These are phyloP conservation scores for Calameuta filiformis DNA, from an alignment of 2,888 invertebrate species.

Conservation along the genomic window DNA sequence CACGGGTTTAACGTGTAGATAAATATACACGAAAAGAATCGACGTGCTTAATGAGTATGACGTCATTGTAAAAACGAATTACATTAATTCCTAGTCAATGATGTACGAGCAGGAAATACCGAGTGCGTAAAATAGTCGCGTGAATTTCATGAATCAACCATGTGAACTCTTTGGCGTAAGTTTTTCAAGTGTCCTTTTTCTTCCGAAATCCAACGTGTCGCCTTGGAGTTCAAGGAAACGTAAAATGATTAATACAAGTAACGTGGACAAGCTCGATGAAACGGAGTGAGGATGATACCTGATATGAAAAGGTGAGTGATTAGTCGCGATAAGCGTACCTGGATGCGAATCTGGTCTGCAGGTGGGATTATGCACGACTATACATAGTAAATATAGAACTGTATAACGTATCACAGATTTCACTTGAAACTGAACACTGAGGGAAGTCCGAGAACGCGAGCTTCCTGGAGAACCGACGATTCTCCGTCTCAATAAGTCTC, in stretches of 20 bases:
- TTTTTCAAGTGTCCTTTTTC: neutral
- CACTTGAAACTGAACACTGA: constrained; percentile 51
- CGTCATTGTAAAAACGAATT: neutral
- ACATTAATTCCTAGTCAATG: neutral
- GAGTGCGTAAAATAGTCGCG: neutral
- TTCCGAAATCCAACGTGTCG: neutral
- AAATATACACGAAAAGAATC: neutral
- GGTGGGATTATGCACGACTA: constrained; percentile 9
- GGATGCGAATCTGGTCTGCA: constrained; percentile 9
- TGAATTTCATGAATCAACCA: neutral
- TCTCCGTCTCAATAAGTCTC: neutral
- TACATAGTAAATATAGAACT: constrained; percentile 27
- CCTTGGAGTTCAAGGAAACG: neutral
- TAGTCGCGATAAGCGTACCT: neutral
- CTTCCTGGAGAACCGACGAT: neutral
- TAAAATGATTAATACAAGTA: neutral
- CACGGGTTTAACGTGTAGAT: neutral
- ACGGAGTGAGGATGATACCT: neutral
- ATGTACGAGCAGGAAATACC: neutral
- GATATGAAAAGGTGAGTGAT: neutral
- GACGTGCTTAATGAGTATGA: neutral
- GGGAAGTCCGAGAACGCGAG: neutral
- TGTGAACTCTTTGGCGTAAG: neutral
- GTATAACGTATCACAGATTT: constrained; percentile 55
- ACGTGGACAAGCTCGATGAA: neutral